Base-by-base conservation (phyloP, 2,113 vertebrate species). In the Oreochromis tanganicae region DNA sequence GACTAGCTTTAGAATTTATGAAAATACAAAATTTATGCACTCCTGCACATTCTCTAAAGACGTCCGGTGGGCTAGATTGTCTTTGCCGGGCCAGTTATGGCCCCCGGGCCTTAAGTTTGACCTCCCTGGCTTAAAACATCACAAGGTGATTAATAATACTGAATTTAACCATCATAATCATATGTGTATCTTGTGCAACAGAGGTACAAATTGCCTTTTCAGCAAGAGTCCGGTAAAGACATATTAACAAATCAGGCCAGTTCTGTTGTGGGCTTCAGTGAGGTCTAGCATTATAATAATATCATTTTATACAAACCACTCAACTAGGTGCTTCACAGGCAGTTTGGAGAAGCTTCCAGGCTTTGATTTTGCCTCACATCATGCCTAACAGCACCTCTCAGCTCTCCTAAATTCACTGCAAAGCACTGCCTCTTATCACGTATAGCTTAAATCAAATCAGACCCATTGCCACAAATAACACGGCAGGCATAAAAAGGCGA, bases 231-330 rank as follows among this genome's bases (percentile, higher is more conserved):
- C 84, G 21, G 82, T 89, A 57, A 87, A 88, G 83, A 46, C 84
- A 27, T 16, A 27, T 54, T 91, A 84, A 90, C 89, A 80, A 90
- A 92, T 85, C 81, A 81, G 88, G 80, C 84, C 80, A 78, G 86
- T 50, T 75, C 73, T 85, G 86, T 88, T 86, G 82, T 56, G 83
- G 38, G 83, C 81, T 79, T 52, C 59, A 52, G 29, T 88, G 88
- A 91, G 82, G 91, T 90, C 91, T 84, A 88, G 80, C 87, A 92
- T 92, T 91, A 88, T 80, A 87, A 87, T 88, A 92, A 89, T 87
- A 89, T 83, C 78, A 82, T 90, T 92, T 92, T 52, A 81, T 89
- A 86, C 90, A 92, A 84, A 82, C 89, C 92, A 88, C 90, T 94
- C 89, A n/a, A 54, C 32, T 79, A 84, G 34, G 90, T 87, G 87